Evolutionary conservation across 2,888 invertebrate species (phyloP).

Genomic region (Epirrhoe tristata): DNA sequence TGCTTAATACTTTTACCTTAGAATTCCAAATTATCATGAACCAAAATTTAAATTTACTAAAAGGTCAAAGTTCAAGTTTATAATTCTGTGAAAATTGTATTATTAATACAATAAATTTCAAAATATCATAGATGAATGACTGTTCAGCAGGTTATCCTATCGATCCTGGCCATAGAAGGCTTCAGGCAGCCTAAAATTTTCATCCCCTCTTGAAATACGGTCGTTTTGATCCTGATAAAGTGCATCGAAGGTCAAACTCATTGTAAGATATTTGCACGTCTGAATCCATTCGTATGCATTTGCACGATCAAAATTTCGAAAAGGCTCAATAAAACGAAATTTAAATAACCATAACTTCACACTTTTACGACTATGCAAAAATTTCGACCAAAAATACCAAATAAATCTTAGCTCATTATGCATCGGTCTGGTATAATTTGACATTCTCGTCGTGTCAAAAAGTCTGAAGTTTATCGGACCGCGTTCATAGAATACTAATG

Average conservation of each 20-base stretch:
- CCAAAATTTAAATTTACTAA: too few species aligned
- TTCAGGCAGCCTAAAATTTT: too few species aligned
- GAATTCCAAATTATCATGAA: neutral
- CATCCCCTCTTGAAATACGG: neutral
- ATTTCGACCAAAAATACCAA: constrained; percentile 31
- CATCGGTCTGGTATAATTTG: constrained; percentile 52
- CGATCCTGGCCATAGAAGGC: too few species aligned
- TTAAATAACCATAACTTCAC: constrained; percentile 25
- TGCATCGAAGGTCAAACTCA: neutral
- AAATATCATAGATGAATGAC: too few species aligned
- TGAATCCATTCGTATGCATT: constrained; percentile 14
- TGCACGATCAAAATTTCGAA: constrained; percentile 13
- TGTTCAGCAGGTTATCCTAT: too few species aligned
- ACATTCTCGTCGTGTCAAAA: constrained; percentile 50
- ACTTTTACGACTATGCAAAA: constrained; percentile 38
- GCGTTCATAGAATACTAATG: constrained; percentile 49
- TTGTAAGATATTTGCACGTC: constrained; percentile 8
- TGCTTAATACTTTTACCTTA: neutral
- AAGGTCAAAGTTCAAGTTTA: too few species aligned
- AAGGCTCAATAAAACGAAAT: constrained; percentile 27
- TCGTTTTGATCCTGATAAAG: neutral
- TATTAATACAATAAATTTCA: too few species aligned
- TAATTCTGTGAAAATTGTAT: too few species aligned
- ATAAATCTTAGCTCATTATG: constrained; percentile 44
- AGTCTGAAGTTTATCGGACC: constrained; percentile 46